Base-by-base conservation (phyloP, 2,797 vertebrate species). In the Picus viridis region DNA sequence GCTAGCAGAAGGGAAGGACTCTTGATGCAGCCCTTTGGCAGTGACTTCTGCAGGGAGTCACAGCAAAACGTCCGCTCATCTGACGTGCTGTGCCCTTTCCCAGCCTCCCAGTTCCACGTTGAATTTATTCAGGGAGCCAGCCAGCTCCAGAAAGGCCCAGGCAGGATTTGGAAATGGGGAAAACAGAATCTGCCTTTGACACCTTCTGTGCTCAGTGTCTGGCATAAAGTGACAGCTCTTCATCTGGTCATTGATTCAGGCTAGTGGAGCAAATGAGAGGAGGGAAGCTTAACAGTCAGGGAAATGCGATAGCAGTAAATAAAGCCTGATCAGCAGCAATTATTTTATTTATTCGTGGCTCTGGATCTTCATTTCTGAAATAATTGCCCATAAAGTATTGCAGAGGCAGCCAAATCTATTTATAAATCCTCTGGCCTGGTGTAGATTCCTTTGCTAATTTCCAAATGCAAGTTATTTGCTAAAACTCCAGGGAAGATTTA, bases 371-470 rank as follows among this genome's bases (percentile, higher is more conserved):
- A 76, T 74, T 86, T 92, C 86, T 93, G 93, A 89, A 94, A 89
- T 88, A 83, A 92, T 91, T 93, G 83, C 78, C 89, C 61, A 83
- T 67, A 89, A 96, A 94, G 58, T 86, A 78, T 83, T 95, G 89
- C 84, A 81, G 67, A 80, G 59, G 59, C 92, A 94, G 92, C 91
- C 94, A 95, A 89, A 90, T 92, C 92, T 94, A 86, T 94, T 96
- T 95, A 94, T 93, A 96, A 96, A 90, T 92, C 93, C 90, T 88
- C 30, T 53, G 59, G 93, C 88, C 91, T 76, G 53, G 47, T 72
- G 71, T 91, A 82, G 91, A 91, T 95, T 95, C 93, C 86, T 84
- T 64, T 73, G 67, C 78, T 96, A 83, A 94, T 96, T 96, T 96
- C 86, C 47, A 79, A 94, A 88, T 79, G 82, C 53, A 34, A 63